Conservation (phyloP, 2,113 vertebrate species). For the Pogona vitticeps region DNA sequence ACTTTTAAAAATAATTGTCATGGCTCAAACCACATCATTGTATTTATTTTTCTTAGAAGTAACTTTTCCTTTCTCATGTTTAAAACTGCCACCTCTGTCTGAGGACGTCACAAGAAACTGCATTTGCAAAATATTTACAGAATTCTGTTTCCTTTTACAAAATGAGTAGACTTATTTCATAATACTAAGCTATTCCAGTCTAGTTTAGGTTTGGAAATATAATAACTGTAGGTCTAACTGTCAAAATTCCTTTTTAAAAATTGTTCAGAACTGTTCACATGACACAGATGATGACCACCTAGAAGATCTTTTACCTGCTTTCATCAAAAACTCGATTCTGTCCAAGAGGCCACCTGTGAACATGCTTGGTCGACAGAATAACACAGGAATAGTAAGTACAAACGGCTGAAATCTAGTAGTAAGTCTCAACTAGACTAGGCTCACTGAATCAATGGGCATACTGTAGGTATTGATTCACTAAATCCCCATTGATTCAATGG, state of each 20-base stretch:
- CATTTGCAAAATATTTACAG: background rate
- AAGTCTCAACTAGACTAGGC: no score
- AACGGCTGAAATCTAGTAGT: no score
- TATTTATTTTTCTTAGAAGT: no score
- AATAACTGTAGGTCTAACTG: background rate
- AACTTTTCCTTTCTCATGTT: no score
- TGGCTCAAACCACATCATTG: background rate
- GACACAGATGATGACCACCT: constrained; percentile 75
- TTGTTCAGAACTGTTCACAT: constrained; percentile 62
- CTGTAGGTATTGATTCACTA: no score
- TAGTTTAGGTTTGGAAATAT: background rate
- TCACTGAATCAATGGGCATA: no score
- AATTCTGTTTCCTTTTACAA: background rate
- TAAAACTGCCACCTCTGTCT: background rate
- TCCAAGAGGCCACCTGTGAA: constrained; percentile 82
- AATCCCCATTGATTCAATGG: no score
- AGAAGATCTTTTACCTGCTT: constrained; percentile 77
- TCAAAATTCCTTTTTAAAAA: constrained; percentile 30
- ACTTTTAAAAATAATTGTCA: background rate
- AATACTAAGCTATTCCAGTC: background rate
- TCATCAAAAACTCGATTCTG: constrained; percentile 86
- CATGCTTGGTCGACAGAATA: constrained; percentile 75
- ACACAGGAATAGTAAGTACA: constrained; percentile 77
- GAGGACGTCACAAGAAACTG: background rate
- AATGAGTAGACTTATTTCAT: background rate